These are phyloP conservation scores for Alviniconcha marisindica DNA, from an alignment of 1,140 invertebrate species.

Conservation along the genomic window DNA sequence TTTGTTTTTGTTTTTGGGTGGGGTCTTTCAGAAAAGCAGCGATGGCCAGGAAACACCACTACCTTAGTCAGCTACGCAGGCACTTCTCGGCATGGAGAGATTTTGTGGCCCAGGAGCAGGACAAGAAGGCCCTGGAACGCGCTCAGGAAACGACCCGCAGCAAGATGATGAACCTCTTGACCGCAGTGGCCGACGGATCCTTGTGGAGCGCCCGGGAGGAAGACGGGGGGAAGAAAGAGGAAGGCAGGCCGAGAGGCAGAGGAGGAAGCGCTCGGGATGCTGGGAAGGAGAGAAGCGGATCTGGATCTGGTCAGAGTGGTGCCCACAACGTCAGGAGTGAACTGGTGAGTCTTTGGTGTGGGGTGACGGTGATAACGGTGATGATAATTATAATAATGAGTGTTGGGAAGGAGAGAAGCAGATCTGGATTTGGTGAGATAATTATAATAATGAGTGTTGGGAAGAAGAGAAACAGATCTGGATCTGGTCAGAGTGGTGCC, in stretches of 20 bases:
- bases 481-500: not conserved
- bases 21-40: constrained; percentile 65
- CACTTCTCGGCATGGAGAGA: constrained; percentile 68
- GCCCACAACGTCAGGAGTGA: not conserved
- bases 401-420: too few species aligned
- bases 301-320: not conserved
- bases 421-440: too few species aligned
- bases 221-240: constrained; percentile 16
- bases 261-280: too few species aligned
- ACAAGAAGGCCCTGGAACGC: constrained; percentile 56
- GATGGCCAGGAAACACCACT: constrained; percentile 63
- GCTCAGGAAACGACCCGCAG: constrained; percentile 65
- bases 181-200: constrained; percentile 66
- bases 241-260: constrained; percentile 12
- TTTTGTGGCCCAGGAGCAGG: constrained; percentile 61
- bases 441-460: too few species aligned
- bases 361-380: too few species aligned
- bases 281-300: too few species aligned
- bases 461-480: too few species aligned
- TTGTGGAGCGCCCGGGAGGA: constrained; percentile 46
- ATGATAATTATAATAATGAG: too few species aligned
- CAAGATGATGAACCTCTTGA: constrained; percentile 71
- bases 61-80: constrained; percentile 54
- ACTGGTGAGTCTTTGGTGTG: not conserved
- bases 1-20: too few species aligned